phyloP scores from a whole-genome alignment of 1,140 invertebrate genomes.

The Hydropsyche tenuis region DNA sequence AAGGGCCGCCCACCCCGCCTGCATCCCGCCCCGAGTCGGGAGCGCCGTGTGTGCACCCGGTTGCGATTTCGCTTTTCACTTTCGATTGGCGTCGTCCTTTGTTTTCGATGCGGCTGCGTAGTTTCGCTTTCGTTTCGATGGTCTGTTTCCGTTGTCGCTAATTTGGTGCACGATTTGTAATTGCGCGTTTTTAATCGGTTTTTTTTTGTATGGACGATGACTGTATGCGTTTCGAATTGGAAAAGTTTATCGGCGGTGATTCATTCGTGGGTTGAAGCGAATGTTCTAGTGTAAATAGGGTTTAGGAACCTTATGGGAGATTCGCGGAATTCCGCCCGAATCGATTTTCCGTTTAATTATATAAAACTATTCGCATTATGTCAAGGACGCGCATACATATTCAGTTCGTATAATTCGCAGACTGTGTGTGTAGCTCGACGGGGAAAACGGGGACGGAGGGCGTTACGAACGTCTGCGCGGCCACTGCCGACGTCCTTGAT shows the following conservation, averaged over 20 bases:
- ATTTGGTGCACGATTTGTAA: conserved; percentile 43
- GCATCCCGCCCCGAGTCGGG: conserved; percentile 54
- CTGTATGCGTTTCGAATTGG: no score
- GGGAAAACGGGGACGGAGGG: neutral
- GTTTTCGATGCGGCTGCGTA: conserved; percentile 47
- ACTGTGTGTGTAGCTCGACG: neutral
- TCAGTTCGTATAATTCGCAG: no score
- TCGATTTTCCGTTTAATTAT: neutral
- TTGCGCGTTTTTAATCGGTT: no score
- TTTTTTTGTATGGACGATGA: no score
- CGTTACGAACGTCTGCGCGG: neutral
- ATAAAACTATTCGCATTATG: conserved; percentile 14
- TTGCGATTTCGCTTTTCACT: conserved; percentile 51
- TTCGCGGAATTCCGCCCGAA: no score
- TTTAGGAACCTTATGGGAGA: no score
- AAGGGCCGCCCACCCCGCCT: conserved; percentile 21
- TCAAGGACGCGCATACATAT: neutral
- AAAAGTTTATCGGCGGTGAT: no score
- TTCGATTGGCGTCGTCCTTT: conserved; percentile 51
- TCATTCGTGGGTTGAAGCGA: no score
- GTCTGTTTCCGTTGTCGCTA: conserved; percentile 51
- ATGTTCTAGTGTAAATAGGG: no score
- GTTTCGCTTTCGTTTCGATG: conserved; percentile 59
- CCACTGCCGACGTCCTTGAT: conserved; percentile 29
- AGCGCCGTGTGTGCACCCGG: conserved; percentile 52